A percentile compares a stretch with the other conserved stretches of the same genome.
phyloP scores from a whole-genome alignment of 2,113 vertebrate genomes.

The Semnornis frantzii region DNA sequence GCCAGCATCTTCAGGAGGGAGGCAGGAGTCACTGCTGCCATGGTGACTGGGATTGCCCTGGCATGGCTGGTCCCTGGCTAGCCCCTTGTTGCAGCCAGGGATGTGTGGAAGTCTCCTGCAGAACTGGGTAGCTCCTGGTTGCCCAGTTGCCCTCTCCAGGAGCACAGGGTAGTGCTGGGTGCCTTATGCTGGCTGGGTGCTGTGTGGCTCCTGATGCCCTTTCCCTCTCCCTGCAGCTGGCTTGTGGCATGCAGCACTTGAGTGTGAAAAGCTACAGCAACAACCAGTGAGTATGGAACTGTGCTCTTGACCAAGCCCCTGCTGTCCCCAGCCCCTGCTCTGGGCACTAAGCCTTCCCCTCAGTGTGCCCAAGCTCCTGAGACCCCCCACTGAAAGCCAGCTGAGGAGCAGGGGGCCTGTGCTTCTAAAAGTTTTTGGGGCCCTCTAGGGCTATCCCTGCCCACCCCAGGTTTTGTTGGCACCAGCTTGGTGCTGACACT shows the following conservation, averaged over 20 bases:
- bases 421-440: neutral
- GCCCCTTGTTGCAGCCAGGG: neutral
- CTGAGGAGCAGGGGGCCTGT: neutral
- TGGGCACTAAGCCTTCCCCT: neutral
- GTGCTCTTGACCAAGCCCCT: neutral
- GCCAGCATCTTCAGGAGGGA: neutral
- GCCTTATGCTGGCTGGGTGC: neutral
- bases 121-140: neutral
- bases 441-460: neutral
- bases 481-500: neutral
- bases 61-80: neutral
- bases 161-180: neutral
- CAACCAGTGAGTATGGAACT: conserved; percentile 82
- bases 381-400: neutral
- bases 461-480: neutral
- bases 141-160: neutral
- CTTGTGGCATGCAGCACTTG: conserved; percentile 80
- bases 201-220: neutral
- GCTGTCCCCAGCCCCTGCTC: neutral
- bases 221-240: conserved; percentile 74
- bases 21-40: neutral
- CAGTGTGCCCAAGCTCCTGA: neutral
- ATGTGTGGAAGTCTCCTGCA: neutral
- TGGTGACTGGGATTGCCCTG: neutral
- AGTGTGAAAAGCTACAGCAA: conserved; percentile 66